Percentiles rank a stretch among this genome's conserved stretches.
These are phyloP conservation scores for Agrochola macilenta DNA, from an alignment of 2,888 invertebrate species.

Conservation along the genomic window DNA sequence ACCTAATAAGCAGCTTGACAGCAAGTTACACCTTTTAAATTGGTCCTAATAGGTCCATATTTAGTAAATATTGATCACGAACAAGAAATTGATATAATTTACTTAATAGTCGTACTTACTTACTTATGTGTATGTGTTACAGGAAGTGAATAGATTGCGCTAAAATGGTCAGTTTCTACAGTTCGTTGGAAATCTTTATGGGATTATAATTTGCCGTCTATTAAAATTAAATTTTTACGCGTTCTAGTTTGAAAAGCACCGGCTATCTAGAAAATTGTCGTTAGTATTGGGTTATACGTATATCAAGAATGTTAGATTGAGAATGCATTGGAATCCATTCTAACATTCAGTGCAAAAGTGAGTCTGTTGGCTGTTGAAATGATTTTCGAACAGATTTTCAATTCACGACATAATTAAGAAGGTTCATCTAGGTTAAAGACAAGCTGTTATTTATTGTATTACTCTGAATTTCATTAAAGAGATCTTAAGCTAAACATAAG, in stretches of 20 bases:
- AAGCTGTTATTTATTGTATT: neutral
- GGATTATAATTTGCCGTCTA: slow-evolving; percentile 39
- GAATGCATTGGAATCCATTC: neutral
- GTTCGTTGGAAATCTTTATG: slow-evolving; percentile 38
- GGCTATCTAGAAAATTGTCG: neutral
- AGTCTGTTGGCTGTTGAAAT: neutral
- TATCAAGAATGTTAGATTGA: no score
- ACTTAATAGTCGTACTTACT: slow-evolving; percentile 36
- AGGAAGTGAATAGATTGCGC: slow-evolving; percentile 44
- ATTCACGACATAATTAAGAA: no score
- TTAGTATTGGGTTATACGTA: neutral
- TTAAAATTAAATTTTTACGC: slow-evolving; percentile 47
- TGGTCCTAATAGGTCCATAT: slow-evolving; percentile 38
- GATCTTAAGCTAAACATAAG: neutral
- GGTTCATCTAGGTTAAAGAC: neutral
- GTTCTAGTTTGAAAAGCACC: slow-evolving; percentile 26
- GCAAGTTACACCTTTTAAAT: slow-evolving; percentile 49
- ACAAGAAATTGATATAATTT: slow-evolving; percentile 59
- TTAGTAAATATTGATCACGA: slow-evolving; percentile 48
- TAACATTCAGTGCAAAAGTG: neutral
- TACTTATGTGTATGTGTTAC: slow-evolving; percentile 11
- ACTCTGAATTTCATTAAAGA: no score
- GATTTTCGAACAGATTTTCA: neutral
- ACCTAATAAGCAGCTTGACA: slow-evolving; percentile 46
- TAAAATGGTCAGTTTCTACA: slow-evolving; percentile 22